These are phyloP conservation scores for Centropristis striata DNA, from an alignment of 2,113 vertebrate species.

Conservation along the genomic window DNA sequence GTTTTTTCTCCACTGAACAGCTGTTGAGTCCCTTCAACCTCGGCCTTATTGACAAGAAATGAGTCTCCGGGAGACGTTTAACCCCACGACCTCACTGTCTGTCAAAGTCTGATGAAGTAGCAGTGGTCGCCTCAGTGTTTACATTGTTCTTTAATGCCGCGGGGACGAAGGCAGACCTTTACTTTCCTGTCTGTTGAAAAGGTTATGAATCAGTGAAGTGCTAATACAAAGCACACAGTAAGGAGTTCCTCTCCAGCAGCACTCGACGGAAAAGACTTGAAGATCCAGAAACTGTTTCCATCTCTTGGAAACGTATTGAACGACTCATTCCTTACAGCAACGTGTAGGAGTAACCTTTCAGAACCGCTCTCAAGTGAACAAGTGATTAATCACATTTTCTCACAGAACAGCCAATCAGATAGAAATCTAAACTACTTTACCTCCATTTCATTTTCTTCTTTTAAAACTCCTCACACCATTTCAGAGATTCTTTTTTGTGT, in stretches of 20 bases:
- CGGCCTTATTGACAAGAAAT: constrained; percentile 59
- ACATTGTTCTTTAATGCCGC: constrained; percentile 51
- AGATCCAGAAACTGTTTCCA: background rate
- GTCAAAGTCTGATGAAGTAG: constrained; percentile 15
- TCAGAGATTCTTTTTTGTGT: too few species aligned
- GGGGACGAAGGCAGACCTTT: constrained; percentile 19
- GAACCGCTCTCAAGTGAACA: background rate
- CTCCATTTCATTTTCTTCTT: background rate
- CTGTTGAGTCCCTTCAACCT: constrained; percentile 55
- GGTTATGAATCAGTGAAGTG: background rate
- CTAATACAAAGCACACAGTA: background rate
- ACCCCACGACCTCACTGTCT: constrained; percentile 53
- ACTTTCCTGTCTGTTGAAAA: constrained; percentile 4
- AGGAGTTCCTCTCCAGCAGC: background rate
- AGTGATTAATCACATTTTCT: background rate
- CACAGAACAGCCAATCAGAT: background rate
- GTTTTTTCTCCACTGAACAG: constrained; percentile 51
- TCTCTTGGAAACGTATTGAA: background rate
- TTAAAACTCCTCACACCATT: background rate
- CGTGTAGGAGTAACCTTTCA: background rate
- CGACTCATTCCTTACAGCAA: background rate
- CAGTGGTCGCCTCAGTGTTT: constrained; percentile 53
- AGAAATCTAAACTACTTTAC: background rate
- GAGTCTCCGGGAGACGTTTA: constrained; percentile 61
- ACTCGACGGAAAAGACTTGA: background rate